Percentiles rank a stretch among this genome's conserved stretches.
Conservation (phyloP, 2,797 vertebrate genomes). For the Hyperoplus immaculatus region DNA sequence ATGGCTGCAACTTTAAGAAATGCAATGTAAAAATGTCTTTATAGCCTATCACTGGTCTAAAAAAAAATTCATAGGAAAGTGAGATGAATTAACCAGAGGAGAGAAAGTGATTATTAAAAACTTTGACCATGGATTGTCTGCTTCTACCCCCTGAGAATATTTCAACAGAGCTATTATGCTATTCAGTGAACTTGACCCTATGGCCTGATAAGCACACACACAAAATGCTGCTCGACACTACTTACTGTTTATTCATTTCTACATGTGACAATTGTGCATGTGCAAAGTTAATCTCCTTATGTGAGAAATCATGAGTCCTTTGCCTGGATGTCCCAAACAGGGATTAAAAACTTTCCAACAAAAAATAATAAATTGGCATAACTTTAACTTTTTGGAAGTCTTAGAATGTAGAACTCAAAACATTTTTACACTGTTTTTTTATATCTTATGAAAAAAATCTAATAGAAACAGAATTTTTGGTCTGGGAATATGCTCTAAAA, state of each 20-base stretch:
- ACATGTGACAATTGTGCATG: slow-evolving; percentile 23
- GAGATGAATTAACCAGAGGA: neutral
- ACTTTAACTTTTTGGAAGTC: too few species aligned
- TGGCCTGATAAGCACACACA: neutral
- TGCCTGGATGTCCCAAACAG: slow-evolving; percentile 4
- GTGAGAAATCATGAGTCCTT: slow-evolving; percentile 1
- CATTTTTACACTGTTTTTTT: neutral
- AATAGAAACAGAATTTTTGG: neutral
- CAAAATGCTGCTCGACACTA: neutral
- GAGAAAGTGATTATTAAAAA: neutral
- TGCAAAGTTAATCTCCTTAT: slow-evolving; percentile 34
- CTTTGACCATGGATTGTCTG: neutral
- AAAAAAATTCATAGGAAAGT: neutral
- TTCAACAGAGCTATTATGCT: slow-evolving; percentile 47
- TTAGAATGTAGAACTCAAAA: too few species aligned
- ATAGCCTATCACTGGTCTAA: neutral
- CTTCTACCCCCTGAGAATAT: neutral
- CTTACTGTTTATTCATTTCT: neutral
- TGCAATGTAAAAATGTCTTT: neutral
- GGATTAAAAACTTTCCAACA: neutral
- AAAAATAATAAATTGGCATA: neutral
- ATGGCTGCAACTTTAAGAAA: neutral
- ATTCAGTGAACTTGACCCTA: slow-evolving; percentile 72
- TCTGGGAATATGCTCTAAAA: neutral
- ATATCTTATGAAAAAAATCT: neutral